Evolutionary conservation across 2,113 vertebrate species (phyloP).

Genomic region (Ceyx melanurus): DNA sequence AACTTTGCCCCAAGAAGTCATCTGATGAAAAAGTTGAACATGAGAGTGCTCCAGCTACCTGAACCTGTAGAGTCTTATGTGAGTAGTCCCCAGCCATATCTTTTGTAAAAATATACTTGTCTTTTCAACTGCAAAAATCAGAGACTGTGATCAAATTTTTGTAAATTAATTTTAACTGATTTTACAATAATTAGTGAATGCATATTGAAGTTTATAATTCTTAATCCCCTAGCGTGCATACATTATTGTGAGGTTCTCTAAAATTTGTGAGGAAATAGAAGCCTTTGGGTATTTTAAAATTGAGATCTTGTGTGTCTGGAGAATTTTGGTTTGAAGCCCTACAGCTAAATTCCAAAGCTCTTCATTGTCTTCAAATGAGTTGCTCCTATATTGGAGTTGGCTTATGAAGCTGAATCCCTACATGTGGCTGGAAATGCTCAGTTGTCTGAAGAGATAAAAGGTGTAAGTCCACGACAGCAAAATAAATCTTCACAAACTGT

Average conservation of each 20-base stretch:
- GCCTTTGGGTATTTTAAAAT: background rate
- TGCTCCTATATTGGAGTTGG: background rate
- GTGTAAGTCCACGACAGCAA: background rate
- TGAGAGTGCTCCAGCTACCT: background rate
- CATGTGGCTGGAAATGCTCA: background rate
- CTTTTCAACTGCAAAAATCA: conserved; percentile 10
- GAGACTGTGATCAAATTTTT: background rate
- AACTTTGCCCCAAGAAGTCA: background rate
- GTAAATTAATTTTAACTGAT: conserved; percentile 25
- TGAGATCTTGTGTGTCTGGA: background rate
- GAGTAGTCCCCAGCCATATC: background rate
- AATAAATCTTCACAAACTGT: background rate
- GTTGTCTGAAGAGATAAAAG: background rate
- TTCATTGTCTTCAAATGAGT: conserved; percentile 1
- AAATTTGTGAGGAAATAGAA: background rate
- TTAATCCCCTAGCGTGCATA: conserved; percentile 1
- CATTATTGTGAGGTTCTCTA: conserved; percentile 11
- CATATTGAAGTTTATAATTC: background rate
- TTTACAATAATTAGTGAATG: background rate
- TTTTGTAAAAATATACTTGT: background rate
- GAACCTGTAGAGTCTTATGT: background rate
- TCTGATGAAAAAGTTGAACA: conserved; percentile 12
- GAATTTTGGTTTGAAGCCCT: conserved; percentile 34
- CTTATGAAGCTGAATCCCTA: background rate
- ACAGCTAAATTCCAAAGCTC: conserved; percentile 8